phyloP scores from a whole-genome alignment of 92 coral and sea anemone species.

The Zoanthus gigantus region DNA sequence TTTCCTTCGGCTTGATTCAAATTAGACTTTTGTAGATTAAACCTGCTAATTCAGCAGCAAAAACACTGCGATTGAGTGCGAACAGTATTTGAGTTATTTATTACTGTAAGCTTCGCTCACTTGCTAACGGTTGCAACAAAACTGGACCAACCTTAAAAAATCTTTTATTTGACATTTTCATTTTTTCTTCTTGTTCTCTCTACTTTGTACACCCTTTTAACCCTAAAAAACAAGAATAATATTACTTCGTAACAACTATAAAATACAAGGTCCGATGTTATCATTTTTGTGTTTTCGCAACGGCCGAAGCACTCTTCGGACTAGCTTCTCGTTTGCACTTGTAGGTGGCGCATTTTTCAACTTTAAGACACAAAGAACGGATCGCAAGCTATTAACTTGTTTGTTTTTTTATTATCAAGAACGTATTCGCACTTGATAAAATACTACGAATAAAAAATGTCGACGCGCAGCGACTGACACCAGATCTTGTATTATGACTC shows the following conservation, averaged over 20 bases:
- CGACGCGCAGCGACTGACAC: neutral
- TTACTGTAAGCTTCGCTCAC: neutral
- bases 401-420: neutral
- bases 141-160: neutral
- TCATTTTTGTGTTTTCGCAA: neutral
- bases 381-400: neutral
- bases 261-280: neutral
- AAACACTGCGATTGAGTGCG: neutral
- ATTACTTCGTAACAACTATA: neutral
- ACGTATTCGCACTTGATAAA: neutral
- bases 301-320: constrained; percentile 20
- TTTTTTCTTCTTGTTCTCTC: no score
- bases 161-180: no score
- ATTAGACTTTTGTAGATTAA: neutral
- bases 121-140: neutral
- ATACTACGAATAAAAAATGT: neutral
- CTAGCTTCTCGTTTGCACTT: neutral
- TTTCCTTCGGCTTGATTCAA: neutral
- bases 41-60: neutral
- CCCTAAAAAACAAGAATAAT: neutral
- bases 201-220: no score
- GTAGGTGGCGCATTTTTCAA: neutral
- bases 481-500: neutral
- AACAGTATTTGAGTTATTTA: neutral
- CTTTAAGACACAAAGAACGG: neutral